Evolutionary conservation across 2,113 vertebrate genomes (phyloP), one percentile per base, ranked within the genome.

Genomic region (Cryptotis parvus): DNA sequence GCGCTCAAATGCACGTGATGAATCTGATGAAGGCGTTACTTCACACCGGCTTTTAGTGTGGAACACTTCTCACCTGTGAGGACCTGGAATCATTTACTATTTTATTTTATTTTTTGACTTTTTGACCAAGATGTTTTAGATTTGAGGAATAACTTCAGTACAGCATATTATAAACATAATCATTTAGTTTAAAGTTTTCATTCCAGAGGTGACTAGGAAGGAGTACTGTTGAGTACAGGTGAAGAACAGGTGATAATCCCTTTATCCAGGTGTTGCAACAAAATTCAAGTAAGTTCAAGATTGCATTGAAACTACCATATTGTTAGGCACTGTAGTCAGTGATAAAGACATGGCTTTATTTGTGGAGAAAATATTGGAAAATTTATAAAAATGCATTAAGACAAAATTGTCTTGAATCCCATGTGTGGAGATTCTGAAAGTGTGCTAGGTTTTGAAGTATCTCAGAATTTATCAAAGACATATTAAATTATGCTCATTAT

Each of bases 151-250:
- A 91, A 72, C 5, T 72, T 29, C 0, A 68, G n/a, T 31, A 39
- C 4, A 1, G n/a, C n/a, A n/a, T n/a, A n/a, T n/a, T n/a, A n/a
- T n/a, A n/a, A n/a, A n/a, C n/a, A 39, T n/a, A 82, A 76, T 90
- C 37, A 86, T 58, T 58, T 72, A 52, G 70, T 52, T 91, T 52
- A 81, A 85, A 69, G 22, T 6, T 81, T 94, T 92, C 69, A 74
- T 89, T 79, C 43, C 63, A 91, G 68, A 89, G 26, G 29, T 65
- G 26, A 58, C 61, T 68, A 84, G 52, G 27, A 90, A 66, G 27
- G 74, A 15, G 4, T 81, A 68, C 72, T 82, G 66, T 61, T 81
- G 55, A 58, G 22, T 58, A 68, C 89, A 31, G 26, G 73, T 66
- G 68, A 84, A 58, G 31, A 91, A 65, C 18, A 73, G 18, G 4